Conservation (phyloP, 2,888 invertebrate species). For the Crocallis elinguaria region DNA sequence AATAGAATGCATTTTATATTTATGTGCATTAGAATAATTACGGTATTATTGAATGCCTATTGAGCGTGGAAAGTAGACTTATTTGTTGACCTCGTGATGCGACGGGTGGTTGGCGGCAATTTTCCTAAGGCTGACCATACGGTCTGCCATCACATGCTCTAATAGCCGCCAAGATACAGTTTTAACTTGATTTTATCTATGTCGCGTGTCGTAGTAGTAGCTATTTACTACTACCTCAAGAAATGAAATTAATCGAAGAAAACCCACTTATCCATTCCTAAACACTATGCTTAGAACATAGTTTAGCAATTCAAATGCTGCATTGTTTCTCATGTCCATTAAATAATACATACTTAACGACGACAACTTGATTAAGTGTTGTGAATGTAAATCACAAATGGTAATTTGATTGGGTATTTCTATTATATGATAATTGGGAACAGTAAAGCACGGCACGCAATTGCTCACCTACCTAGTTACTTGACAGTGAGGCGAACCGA, state of each 20-base stretch:
- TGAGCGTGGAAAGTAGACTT: slow-evolving; percentile 48
- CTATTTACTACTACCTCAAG: slow-evolving; percentile 7
- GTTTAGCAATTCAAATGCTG: slow-evolving; percentile 38
- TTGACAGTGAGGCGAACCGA: slow-evolving; percentile 24
- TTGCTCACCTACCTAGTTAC: slow-evolving; percentile 17
- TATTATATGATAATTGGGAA: slow-evolving; percentile 60
- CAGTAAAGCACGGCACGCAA: slow-evolving; percentile 58
- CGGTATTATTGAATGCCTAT: slow-evolving; percentile 40
- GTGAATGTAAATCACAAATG: slow-evolving; percentile 60
- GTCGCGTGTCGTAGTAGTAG: slow-evolving; percentile 28
- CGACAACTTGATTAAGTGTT: slow-evolving; percentile 55
- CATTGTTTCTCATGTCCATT: slow-evolving; percentile 46
- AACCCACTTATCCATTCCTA: slow-evolving; percentile 13
- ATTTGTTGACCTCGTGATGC: slow-evolving; percentile 52
- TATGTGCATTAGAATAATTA: slow-evolving; percentile 25
- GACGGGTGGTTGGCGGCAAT: slow-evolving; percentile 58
- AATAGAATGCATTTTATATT: slow-evolving; percentile 31
- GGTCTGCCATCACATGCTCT: slow-evolving; percentile 65
- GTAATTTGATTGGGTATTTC: slow-evolving; percentile 65
- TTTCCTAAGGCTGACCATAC: slow-evolving; percentile 61
- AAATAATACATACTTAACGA: slow-evolving; percentile 45
- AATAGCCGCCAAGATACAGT: slow-evolving; percentile 58
- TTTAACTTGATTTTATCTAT: slow-evolving; percentile 50
- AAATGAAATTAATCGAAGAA: slow-evolving; percentile 19
- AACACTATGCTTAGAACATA: slow-evolving; percentile 12